Evolutionary conservation across 1,140 invertebrate genomes (phyloP), one percentile per base, ranked within the genome.

Genomic region (Leptinotarsa texana): DNA sequence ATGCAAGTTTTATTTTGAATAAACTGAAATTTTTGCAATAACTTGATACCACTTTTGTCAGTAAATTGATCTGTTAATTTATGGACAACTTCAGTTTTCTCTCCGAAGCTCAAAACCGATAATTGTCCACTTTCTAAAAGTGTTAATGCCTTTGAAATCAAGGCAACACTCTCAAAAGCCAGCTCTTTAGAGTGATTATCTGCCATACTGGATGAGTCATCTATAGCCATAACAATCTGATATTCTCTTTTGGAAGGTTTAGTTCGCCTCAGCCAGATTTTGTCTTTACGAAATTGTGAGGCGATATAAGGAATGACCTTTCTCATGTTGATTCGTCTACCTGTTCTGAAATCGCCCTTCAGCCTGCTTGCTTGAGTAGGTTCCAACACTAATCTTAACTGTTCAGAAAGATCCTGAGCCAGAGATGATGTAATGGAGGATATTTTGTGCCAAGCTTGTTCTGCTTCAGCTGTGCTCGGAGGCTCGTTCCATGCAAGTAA

Each of bases 231-330:
- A 42, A 96, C 91, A 51, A 99, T 97, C 85, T 99, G 97, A 87
- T 99, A 99, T 78, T 99, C 93, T 70, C 98, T 88, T 84, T 98
- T 96, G 0, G 95, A 96, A 0, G 96, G 96, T 86, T 98, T 97
- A 0, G 95, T 99, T 66, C 98, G 87, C 65, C 98, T 88, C 78
- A 99, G 82, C 98, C 98, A 99, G 82, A 99, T 99, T 85, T 98
- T 98, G 83, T 99, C 98, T 84, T 99, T 99, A 49, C 97, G 90
- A 86, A 99, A 99, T 84, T 99, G 94, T 81, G 97, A 99, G 8
- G 98, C 98, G 81, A 99, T 98, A 85, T 99, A 99, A 0, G 97
- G 95, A 82, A 99, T 98, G 3, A 98, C 93, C 86, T 98, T 97
- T 63, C 97, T 90, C 98, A 99, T 99, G 86, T 99, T 99, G 21